Evolutionary conservation across 2,797 vertebrate species (phyloP).

Genomic region (Mus minutoides): DNA sequence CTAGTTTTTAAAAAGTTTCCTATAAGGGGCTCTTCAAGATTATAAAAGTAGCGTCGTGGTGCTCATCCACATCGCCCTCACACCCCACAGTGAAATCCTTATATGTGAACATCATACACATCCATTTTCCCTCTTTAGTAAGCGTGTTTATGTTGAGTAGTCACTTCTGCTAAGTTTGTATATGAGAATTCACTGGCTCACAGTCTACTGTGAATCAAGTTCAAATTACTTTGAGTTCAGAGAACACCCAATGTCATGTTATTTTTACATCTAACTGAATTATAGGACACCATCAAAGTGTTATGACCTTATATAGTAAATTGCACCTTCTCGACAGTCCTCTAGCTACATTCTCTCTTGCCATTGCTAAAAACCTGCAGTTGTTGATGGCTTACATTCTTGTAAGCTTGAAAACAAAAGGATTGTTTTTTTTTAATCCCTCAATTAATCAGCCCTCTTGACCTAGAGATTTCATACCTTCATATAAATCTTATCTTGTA

Average conservation of each 20-base stretch:
- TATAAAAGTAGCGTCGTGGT: conserved; percentile 8
- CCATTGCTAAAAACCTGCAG: conserved; percentile 79
- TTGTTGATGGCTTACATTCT: conserved; percentile 76
- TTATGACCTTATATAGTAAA: conserved; percentile 82
- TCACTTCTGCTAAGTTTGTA: conserved; percentile 64
- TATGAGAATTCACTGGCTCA: conserved; percentile 75
- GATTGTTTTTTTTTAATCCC: conserved; percentile 55
- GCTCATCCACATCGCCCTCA: neutral
- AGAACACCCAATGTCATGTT: conserved; percentile 84
- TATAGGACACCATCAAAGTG: conserved; percentile 80
- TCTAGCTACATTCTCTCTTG: conserved; percentile 80
- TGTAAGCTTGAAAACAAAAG: conserved; percentile 72
- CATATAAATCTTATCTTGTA: conserved; percentile 73
- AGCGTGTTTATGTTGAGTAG: conserved; percentile 47
- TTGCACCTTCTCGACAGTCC: conserved; percentile 81
- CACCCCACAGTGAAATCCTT: conserved; percentile 37
- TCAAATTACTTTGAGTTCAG: conserved; percentile 86
- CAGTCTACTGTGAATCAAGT: conserved; percentile 81
- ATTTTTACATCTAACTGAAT: conserved; percentile 88
- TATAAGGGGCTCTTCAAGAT: neutral
- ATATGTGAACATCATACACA: neutral
- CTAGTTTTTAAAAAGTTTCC: neutral
- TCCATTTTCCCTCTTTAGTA: conserved; percentile 13
- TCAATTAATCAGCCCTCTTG: conserved; percentile 44
- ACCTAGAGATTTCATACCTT: conserved; percentile 64